Evolutionary conservation across 2,888 invertebrate genomes (phyloP).

Genomic region (Calliphora vomitoria): DNA sequence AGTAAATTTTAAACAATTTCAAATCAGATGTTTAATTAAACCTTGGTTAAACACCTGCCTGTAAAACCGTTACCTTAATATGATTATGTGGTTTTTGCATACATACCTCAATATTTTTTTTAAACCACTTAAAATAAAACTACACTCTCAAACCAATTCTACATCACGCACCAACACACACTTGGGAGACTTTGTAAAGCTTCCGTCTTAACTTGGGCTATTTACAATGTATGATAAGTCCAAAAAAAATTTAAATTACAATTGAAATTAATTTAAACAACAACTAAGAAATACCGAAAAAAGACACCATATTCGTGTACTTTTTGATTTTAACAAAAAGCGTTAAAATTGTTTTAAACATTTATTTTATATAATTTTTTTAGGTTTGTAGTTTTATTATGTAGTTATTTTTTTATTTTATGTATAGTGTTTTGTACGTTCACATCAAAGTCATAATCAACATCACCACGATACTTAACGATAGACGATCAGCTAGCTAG

Average conservation of each 20-base stretch:
- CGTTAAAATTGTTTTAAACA: constrained; percentile 37
- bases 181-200: constrained; percentile 24
- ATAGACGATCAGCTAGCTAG: neutral
- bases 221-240: neutral
- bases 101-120: neutral
- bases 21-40: no score
- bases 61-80: neutral
- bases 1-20: no score
- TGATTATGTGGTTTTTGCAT: neutral
- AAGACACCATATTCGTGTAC: neutral
- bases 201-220: constrained; percentile 18
- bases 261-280: constrained; percentile 17
- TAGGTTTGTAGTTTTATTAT: neutral
- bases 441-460: constrained; percentile 32
- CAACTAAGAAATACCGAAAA: neutral
- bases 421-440: constrained; percentile 14
- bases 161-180: neutral
- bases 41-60: neutral
- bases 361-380: constrained; percentile 32
- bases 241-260: constrained; percentile 39
- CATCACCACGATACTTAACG: constrained; percentile 49
- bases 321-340: constrained; percentile 13
- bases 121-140: neutral
- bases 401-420: constrained; percentile 29
- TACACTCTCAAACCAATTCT: neutral